Evolutionary conservation across 2,888 invertebrate species (phyloP), one percentile per base, ranked within the genome.

Genomic region (Panorpa germanica): DNA sequence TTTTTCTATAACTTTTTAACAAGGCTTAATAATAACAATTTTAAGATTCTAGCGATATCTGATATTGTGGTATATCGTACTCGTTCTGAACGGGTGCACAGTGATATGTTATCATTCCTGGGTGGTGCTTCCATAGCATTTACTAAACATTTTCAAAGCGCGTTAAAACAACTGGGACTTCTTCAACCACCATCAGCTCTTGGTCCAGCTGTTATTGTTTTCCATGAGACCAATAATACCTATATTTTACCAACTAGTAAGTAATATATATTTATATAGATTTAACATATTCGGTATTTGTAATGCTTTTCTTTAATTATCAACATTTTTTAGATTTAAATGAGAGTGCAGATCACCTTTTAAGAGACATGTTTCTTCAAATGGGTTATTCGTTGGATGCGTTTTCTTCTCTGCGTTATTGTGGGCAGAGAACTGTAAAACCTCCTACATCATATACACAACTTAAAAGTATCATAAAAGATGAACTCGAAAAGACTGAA

Each of bases 61-160:
- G 82, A 83, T 50, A 63, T 83, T 37, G 69, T 81, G 1, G 66
- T 83, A 27, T 82, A 75, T 48, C 59, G 77, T 32, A 78, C 80
- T 7, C 59, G 73, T 33, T 70, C 78, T 2, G 80, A 80, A 45
- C 59, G 78, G 28, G 49, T 82, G 21, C 75, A 75, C 43, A 64
- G 65, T 37, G 81, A 82, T 48, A 63, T 82, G 61, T 81, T 70
- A 46, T 65, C 65, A 24, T 83, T 83, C 50, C 54, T 83, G 32
- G 75, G 75, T 5, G 70, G 70, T 34, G 80, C 81, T 1, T 78
- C 78, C 0, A 64, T 65, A 39, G 75, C 76, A 5, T 82, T 75
- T 47, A 63, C 63, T 33, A 63, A 68, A 39, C 74, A 81, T 52
- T 81, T 82, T 49, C 65, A 67, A 37, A 53, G 59, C 28, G 69